Evolutionary conservation across 2,888 invertebrate species (phyloP), one percentile per base, ranked within the genome.

Genomic region (Eueremaeus valkanovi): DNA sequence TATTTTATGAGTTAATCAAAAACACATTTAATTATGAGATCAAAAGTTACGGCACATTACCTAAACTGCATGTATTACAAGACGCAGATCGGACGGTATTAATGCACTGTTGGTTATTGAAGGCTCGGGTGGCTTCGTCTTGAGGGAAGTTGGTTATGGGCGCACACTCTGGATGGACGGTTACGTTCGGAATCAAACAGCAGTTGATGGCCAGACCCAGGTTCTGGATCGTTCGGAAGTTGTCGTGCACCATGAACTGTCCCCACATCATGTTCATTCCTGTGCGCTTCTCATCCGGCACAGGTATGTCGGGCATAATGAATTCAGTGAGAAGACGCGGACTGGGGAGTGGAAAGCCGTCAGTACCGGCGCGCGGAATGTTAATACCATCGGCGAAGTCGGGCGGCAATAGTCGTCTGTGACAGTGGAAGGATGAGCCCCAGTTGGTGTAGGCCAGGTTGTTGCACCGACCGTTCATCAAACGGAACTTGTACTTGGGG

Each of bases 181-280:
- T 70, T 5, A 68, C 72, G 42, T 73, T 73, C 6, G 77, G 77
- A 24, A 75, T 76, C n/a, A 76, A 40, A 75, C 77, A 77, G 31
- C 75, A 75, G 33, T 75, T 75, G 75, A 75, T 75, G 36, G 77
- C 68, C 11, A 76, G 61, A 29, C 75, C 77, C 29, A 77, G 29
- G 42, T 66, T 77, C 33, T 73, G 75, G 21, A 75, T 73, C 6
- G 77, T 77, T n/a, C 77, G 66, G 72, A 95, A 95, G 74, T 95
- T 86, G 83, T 96, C 96, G 85, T 97, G 96, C 83, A 96, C 96
- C 29, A 96, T 83, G 81, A 96, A 85, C 83, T 77, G 77, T 3
- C 77, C 77, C 77, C 77, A 77, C 55, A 70, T 72, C 77, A 77
- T 77, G 24, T 72, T 74, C 77, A 77, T 63, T 9, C 73, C 75